phyloP scores from a whole-genome alignment of 1,140 invertebrate genomes.

The Olivierus martensii region DNA sequence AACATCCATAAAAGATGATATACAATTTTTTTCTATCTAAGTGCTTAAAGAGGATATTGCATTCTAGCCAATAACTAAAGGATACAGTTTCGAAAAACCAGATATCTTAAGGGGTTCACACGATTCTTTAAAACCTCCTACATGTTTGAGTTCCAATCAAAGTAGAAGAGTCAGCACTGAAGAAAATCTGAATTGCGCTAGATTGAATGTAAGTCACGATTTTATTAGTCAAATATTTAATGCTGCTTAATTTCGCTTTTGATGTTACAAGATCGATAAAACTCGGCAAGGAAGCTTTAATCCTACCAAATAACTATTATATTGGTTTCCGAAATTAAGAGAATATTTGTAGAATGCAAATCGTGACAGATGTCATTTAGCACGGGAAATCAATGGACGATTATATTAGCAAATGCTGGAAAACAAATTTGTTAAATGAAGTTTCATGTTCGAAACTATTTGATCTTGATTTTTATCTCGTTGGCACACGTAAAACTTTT shows the following conservation, averaged over 20 bases:
- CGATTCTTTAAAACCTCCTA: conserved; percentile 43
- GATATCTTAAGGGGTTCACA: conserved; percentile 61
- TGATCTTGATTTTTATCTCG: background rate
- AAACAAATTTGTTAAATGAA: conserved; percentile 25
- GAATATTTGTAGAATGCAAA: conserved; percentile 34
- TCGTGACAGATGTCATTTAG: too few species aligned
- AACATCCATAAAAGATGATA: too few species aligned
- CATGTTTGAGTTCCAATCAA: conserved; percentile 36
- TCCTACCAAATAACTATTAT: conserved; percentile 40
- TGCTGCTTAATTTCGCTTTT: background rate
- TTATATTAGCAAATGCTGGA: too few species aligned
- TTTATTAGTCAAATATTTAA: background rate
- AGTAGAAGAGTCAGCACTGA: conserved; percentile 10
- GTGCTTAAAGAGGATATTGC: background rate
- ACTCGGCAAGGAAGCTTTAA: conserved; percentile 43
- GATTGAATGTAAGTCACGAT: background rate
- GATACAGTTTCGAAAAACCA: conserved; percentile 44
- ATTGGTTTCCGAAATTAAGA: conserved; percentile 53
- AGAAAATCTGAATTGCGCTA: conserved; percentile 15
- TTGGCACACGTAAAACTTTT: too few species aligned
- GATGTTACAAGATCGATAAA: conserved; percentile 17
- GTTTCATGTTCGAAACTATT: background rate
- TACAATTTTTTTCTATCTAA: background rate
- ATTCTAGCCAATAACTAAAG: background rate
- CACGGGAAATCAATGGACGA: too few species aligned